phyloP scores from a whole-genome alignment of 2,888 invertebrate genomes.

The Lithophane semibrunnea region DNA sequence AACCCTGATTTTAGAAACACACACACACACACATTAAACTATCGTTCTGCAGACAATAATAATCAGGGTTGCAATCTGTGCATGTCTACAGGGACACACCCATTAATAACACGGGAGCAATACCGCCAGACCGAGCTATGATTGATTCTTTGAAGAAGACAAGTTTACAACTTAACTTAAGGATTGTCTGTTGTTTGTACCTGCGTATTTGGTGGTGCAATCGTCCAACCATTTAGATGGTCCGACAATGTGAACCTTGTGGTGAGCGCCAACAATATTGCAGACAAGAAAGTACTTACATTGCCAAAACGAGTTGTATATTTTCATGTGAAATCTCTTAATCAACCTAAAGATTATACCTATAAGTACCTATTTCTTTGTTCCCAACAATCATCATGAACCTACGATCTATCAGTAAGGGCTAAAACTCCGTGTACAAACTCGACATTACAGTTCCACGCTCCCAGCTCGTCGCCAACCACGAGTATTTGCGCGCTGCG shows the following conservation, averaged over 20 bases:
- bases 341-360: no score
- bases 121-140: neutral
- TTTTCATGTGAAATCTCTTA: no score
- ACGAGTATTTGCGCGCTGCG: conserved; percentile 82
- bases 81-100: neutral
- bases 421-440: neutral
- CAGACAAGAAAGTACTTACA: neutral
- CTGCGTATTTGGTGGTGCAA: no score
- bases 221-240: neutral
- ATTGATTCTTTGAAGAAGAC: neutral
- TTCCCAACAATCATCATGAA: neutral
- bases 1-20: neutral
- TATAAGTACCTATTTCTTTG: neutral
- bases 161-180: neutral
- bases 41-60: neutral
- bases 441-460: conserved; percentile 30
- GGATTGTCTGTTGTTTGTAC: no score
- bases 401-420: neutral
- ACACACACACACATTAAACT: neutral
- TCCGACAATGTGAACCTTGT: neutral
- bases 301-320: neutral
- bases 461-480: conserved; percentile 74
- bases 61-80: neutral
- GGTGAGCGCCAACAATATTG: neutral
- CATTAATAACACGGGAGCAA: neutral